Conservation (phyloP, 2,888 invertebrate species). For the Dorcus parallelipipedus region DNA sequence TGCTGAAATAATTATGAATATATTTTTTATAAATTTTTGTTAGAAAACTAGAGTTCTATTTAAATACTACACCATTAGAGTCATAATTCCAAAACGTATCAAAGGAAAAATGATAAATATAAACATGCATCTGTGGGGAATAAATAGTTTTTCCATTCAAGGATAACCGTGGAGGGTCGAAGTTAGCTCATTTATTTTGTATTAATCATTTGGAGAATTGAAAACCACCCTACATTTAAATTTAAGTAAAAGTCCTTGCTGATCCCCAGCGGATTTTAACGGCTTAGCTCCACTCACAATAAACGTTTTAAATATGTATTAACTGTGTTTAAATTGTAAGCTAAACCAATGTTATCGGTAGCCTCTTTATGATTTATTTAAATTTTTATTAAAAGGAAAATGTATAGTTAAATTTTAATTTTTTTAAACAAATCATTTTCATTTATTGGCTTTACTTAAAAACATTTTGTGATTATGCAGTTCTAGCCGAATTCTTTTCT, state of each 20-base stretch:
- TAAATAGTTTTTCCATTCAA: conserved; percentile 9
- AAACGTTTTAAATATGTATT: conserved; percentile 7
- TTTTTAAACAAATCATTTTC: no score
- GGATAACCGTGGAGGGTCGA: conserved; percentile 16
- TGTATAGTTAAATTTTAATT: no score
- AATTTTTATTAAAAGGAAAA: no score
- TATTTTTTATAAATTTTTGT: no score
- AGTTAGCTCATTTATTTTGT: conserved; percentile 24
- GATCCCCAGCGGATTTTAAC: conserved; percentile 20
- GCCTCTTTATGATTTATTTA: no score
- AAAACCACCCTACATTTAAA: conserved; percentile 25
- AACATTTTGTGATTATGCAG: no score
- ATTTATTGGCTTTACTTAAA: no score
- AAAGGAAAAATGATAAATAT: conserved; percentile 17
- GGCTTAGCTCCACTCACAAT: conserved; percentile 10
- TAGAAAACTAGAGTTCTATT: no score
- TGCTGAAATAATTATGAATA: no score
- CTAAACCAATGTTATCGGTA: no score
- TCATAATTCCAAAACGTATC: background rate
- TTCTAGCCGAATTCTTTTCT: no score
- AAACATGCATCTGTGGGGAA: conserved; percentile 11
- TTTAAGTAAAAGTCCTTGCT: conserved; percentile 20
- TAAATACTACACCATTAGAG: no score
- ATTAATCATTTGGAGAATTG: conserved; percentile 28
- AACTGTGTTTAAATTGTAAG: background rate